Base-by-base conservation (phyloP, 64 coral and sea anemone genomes). In the Exaiptasia diaphana region DNA sequence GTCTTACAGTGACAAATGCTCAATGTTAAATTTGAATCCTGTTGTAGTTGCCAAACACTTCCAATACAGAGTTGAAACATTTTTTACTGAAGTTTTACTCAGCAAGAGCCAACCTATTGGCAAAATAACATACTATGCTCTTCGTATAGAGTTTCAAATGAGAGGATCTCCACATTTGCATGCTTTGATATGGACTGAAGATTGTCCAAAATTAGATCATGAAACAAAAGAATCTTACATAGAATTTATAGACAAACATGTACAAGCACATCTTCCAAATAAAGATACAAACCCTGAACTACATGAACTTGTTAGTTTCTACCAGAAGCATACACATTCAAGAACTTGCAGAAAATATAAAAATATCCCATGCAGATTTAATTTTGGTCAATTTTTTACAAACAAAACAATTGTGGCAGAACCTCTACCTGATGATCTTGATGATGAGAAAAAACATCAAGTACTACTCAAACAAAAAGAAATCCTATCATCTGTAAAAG, bases 331-430 rank as follows among this genome's bases (percentile, higher is more conserved):
- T 45, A 67, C 24, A 45, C 78, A 81, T 81, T 81, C 78, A 5
- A 81, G 36, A 80, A 72, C 85, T 38, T 88, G 75, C 23, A 72
- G 76, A 46, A 88, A 88, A 79, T 72, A 80, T 17, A 88, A 88
- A 33, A 88, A 88, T 64, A 88, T 80, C 41, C n/a, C 81, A 81
- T 89, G 86, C 38, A 89, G 86, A 67, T 90, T 90, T 83, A 69
- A 90, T 26, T 83, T 90, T 83, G 78, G 87, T 12, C 87, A 90
- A 12, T 90, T 90, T 14, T 90, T 90, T 38, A 90, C 87, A 81
- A 73, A 90, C 26, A 60, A 18, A 75, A 82, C 87, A 74, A 90
- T 90, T 61, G 34, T 90, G 75, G 87, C 77, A 65, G 87, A 90
- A 64, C 79, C 87, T 49, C 68, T 90, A 5, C 22, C 69, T 75